Evolutionary conservation across 2,888 invertebrate species (phyloP), one percentile per base, ranked within the genome.

Genomic region (Agrotis segetum): DNA sequence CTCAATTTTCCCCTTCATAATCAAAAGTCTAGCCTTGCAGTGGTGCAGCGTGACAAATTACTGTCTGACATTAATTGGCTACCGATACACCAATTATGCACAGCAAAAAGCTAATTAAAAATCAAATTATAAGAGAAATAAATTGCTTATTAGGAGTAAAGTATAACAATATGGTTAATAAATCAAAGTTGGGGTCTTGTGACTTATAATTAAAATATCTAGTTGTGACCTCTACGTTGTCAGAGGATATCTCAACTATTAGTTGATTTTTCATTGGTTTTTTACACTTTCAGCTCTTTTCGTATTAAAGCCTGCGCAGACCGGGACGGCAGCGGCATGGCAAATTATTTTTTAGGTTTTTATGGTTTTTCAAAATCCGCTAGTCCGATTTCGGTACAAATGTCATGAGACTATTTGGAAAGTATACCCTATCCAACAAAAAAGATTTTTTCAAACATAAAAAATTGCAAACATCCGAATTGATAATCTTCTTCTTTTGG

Each of bases 171-270:
- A 24, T 49, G 49, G 16, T 46, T 16, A 34, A 68, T 74, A 64
- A 49, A 58, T 46, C 59, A 46, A 16, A n/a, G 60, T 68, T 19
- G 64, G 19, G 63, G 19, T 64, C 29, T 19, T 21, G 11, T 67
- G 19, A 44, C 16, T 62, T 44, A 11, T 63, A 61, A 76, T 83
- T 83, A 79, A 68, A 79, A 61, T 70, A 44, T 67, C 55, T 16
- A 21, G 17, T 55, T 14, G 34, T 34, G 0, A 9, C 17, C 21
- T n/a, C 34, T 56, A 58, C 44, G 19, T 52, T 66, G 44, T 44
- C 24, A 53, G 5, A 34, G 2, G n/a, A 55, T 63, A 67, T 50
- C 44, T 29, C 49, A 55, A 56, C 16, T 19, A 62, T 52, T 40
- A 58, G 7, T 44, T 16, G 40, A 16, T 11, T 59, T 44, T 21